Evolutionary conservation across 2,113 vertebrate genomes (phyloP).

Genomic region (Willisornis vidua): DNA sequence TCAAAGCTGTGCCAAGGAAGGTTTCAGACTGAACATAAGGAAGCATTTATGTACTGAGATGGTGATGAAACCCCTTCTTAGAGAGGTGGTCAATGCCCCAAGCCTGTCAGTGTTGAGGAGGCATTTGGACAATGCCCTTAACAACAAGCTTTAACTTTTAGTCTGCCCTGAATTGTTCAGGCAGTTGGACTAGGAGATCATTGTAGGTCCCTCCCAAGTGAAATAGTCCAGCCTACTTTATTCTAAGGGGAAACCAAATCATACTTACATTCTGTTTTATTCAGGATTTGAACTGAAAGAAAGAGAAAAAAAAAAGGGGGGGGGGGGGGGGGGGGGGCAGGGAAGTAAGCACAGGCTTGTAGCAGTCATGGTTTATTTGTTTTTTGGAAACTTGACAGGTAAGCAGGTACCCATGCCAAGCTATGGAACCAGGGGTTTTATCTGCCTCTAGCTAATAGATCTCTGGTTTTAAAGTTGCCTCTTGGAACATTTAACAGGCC

Average conservation of each 20-base stretch:
- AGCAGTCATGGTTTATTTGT: neutral
- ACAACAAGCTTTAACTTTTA: neutral
- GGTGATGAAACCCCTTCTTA: neutral
- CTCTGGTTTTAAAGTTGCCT: neutral
- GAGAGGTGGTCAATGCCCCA: rapidly evolving
- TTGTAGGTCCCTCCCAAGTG: neutral
- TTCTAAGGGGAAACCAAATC: neutral
- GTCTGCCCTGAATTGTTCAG: neutral
- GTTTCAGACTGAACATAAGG: neutral
- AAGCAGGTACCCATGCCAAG: neutral
- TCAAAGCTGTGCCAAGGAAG: neutral
- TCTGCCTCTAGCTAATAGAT: neutral
- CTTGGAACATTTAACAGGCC: neutral
- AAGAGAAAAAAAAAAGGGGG: neutral
- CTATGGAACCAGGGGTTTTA: neutral
- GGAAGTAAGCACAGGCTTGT: neutral
- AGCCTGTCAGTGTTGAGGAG: neutral
- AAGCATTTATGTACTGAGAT: neutral
- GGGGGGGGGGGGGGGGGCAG: too few relatives aligned
- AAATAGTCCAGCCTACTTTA: neutral
- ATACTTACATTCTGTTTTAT: neutral
- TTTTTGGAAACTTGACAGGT: neutral
- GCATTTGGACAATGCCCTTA: neutral
- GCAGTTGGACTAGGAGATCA: neutral
- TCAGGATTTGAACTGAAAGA: neutral